Evolutionary conservation across 2,888 invertebrate genomes (phyloP), one percentile per base, ranked within the genome.

Genomic region (Drosophila nigricruria): DNA sequence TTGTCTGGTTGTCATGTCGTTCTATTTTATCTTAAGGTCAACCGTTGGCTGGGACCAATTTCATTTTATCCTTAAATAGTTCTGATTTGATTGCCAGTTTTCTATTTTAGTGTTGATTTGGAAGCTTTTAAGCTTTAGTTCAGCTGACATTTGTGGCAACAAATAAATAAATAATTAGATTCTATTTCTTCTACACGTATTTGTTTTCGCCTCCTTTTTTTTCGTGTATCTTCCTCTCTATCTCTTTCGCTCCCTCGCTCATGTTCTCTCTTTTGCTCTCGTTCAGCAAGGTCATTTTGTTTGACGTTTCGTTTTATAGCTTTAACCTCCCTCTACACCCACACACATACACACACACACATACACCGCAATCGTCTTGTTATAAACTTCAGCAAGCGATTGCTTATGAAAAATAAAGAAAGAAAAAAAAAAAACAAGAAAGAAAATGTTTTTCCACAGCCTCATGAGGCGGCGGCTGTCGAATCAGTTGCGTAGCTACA

Each of bases 141-240:
- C 72, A 81, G 59, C 77, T 82, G 81, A 73, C 79, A 72, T 73
- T 82, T 78, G 78, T 73, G 73, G 68, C 70, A 72, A 66, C 69
- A 74, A 74, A 86, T 82, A 83, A 83, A 83, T 86, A 86, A 86
- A 86, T 83, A 86, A 83, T 78, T 81, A 82, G 81, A 78, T 82
- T 76, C 79, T 77, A 82, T 82, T 83, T 81, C 73, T 69, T 64
- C 38, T 25, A 42, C 50, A 64, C 61, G 27, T 30, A 54, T 63
- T 38, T 52, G 56, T 32, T 62, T 20, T 61, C 47, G 38, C 5
- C 49, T 45, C 8, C 49, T 63, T 65, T 66, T 67, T 66, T 58
- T 18, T 18, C 38, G 27, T 54, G 40, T 47, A n/a, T 25, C 47
- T 49, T 47, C 30, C 27, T 14, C 4, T 14, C 43, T 25, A 20